Evolutionary conservation across 2,888 invertebrate species (phyloP).

Genomic region (Odontocolon sp.): DNA sequence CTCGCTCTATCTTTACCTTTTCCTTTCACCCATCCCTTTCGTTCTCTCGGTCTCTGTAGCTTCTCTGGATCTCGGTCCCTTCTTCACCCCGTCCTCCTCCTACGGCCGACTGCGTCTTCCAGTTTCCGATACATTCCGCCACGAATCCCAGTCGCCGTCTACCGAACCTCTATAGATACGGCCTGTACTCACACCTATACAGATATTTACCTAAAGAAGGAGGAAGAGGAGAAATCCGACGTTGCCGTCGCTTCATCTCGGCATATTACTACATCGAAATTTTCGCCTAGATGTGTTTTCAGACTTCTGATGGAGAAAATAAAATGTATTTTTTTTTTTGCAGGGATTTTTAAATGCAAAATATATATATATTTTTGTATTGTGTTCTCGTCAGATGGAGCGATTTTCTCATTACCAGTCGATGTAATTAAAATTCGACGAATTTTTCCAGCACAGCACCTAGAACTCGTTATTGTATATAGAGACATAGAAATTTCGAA

Average conservation of each 20-base stretch:
- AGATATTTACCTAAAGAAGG: constrained; percentile 50
- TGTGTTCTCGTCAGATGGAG: no score
- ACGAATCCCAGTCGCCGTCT: constrained; percentile 66
- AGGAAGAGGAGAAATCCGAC: constrained; percentile 34
- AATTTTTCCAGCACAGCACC: constrained; percentile 25
- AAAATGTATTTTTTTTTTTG: no score
- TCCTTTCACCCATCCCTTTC: constrained; percentile 19
- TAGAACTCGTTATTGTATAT: no score
- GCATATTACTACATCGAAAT: constrained; percentile 26
- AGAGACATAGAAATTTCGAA: no score
- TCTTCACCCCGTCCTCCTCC: constrained; percentile 43
- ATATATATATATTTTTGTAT: no score
- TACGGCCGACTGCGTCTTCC: constrained; percentile 64
- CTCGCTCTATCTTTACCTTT: constrained; percentile 23
- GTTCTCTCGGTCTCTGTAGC: constrained; percentile 16
- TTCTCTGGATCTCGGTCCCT: constrained; percentile 19
- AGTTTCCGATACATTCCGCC: constrained; percentile 71
- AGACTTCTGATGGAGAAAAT: not conserved
- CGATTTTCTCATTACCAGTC: no score
- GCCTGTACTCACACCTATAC: constrained; percentile 44
- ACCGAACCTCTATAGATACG: constrained; percentile 32
- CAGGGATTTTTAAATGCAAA: no score
- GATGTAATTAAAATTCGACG: no score
- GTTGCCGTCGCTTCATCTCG: constrained; percentile 47
- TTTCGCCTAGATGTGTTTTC: constrained; percentile 12